Conservation (phyloP, 1,140 invertebrate species). For the Brachionus paranguensis region DNA sequence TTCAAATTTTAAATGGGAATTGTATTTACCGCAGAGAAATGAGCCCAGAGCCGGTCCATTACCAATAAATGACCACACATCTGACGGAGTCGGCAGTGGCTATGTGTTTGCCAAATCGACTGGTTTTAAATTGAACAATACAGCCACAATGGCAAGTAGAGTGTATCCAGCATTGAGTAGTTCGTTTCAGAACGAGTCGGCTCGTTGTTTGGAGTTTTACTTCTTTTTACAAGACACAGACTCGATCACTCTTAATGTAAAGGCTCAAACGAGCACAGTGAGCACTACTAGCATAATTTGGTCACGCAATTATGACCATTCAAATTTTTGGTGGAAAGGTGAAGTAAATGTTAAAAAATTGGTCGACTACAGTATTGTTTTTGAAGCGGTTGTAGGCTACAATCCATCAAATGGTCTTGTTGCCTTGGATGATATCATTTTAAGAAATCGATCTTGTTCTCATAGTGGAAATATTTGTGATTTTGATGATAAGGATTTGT, state of each 20-base stretch:
- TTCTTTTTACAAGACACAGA: slow-evolving; percentile 2
- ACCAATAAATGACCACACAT: slow-evolving; percentile 36
- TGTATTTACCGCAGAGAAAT: background rate
- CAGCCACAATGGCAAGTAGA: background rate
- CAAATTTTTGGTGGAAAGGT: slow-evolving; percentile 16
- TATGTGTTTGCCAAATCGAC: slow-evolving; percentile 3
- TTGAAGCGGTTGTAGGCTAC: slow-evolving; percentile 13
- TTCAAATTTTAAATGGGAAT: background rate
- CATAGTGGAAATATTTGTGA: slow-evolving; percentile 1
- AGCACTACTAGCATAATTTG: background rate
- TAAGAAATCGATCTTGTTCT: background rate
- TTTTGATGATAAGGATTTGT: slow-evolving; percentile 36
- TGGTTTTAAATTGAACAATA: slow-evolving; percentile 13
- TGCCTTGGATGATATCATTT: slow-evolving; percentile 24
- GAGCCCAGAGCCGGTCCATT: background rate
- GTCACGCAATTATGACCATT: slow-evolving; percentile 17
- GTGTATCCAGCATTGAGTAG: background rate
- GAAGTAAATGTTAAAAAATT: slow-evolving; percentile 15
- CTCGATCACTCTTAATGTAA: slow-evolving; percentile 19
- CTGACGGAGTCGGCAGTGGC: background rate
- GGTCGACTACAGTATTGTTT: background rate
- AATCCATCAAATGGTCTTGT: slow-evolving; percentile 29
- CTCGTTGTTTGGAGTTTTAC: slow-evolving; percentile 37
- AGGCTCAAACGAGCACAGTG: background rate
- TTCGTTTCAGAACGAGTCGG: background rate